phyloP scores from a whole-genome alignment of 2,888 invertebrate species.

The Torymus texanus region DNA sequence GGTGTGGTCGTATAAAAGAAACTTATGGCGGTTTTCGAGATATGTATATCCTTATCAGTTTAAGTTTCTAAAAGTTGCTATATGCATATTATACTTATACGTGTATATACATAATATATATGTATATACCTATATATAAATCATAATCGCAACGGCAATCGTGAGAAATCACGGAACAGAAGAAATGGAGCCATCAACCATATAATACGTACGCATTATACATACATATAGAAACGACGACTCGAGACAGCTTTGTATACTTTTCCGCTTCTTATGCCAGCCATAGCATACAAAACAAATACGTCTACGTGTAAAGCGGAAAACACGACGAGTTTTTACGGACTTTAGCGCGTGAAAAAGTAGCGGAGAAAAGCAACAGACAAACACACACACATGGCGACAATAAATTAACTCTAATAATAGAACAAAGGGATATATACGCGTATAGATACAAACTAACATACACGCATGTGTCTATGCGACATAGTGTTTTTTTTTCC shows the following conservation, averaged over 20 bases:
- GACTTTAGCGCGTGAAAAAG: slow-evolving; percentile 1
- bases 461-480: neutral
- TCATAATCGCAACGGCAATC: slow-evolving; percentile 1
- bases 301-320: neutral
- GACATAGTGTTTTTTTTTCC: neutral
- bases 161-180: slow-evolving; percentile 13
- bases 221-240: no score
- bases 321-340: neutral
- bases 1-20: no score
- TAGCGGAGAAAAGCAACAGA: neutral
- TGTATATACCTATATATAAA: no score
- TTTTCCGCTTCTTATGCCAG: neutral
- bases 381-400: neutral
- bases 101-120: no score
- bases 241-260: neutral
- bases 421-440: slow-evolving; percentile 26
- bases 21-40: no score
- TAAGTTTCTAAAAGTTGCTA: no score
- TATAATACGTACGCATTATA: no score
- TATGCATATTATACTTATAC: no score
- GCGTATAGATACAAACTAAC: no score
- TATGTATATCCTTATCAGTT: no score
- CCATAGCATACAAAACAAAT: neutral
- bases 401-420: slow-evolving; percentile 46
- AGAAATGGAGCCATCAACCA: neutral